Evolutionary conservation across 2,113 vertebrate genomes (phyloP), one percentile per base, ranked within the genome.

Genomic region (Semnornis frantzii): DNA sequence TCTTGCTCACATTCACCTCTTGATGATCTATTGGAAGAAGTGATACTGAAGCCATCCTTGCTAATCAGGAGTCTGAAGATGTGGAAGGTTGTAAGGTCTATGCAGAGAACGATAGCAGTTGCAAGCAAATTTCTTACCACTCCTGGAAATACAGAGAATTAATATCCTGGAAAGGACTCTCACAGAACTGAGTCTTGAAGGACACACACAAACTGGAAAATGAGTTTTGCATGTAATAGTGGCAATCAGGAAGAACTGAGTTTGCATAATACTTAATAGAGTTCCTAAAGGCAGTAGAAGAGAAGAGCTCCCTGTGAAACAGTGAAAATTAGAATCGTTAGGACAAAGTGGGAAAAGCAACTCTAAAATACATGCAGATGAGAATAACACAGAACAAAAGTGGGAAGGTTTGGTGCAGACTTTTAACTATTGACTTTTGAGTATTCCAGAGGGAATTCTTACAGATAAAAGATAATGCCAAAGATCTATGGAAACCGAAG

Each of bases 371-470:
- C 2, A 12, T 37, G 18, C 34, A 68, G 16, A 2, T 5, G 64
- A 81, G 33, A 46, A 39, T 65, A 52, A 5, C 46, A 27, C 5
- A 60, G 59, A 72, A 73, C 25, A 30, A 30, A 71, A 86, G 13
- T 0, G 0, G 46, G 33, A 50, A 77, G 55, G 18, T 69, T 33
- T 72, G n/a, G 25, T 55, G n/a, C 3, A 18, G 59, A 12, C 14
- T 48, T 48, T 34, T 6, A 19, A 17, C 20, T 72, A 25, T 60
- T 59, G 54, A 48, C 37, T 76, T 59, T 6, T 16, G 20, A 55
- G 20, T 13, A 31, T 68, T 89, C 28, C 74, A 25, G 16, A 59
- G 14, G 6, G 73, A 50, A 63, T 37, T 33, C 27, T 69, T 44
- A 25, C 30, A 28, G 8, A 6, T 30, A 37, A 62, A 93, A 72